Conservation (phyloP, 2,113 vertebrate species). For the Salvelinus fontinalis region DNA sequence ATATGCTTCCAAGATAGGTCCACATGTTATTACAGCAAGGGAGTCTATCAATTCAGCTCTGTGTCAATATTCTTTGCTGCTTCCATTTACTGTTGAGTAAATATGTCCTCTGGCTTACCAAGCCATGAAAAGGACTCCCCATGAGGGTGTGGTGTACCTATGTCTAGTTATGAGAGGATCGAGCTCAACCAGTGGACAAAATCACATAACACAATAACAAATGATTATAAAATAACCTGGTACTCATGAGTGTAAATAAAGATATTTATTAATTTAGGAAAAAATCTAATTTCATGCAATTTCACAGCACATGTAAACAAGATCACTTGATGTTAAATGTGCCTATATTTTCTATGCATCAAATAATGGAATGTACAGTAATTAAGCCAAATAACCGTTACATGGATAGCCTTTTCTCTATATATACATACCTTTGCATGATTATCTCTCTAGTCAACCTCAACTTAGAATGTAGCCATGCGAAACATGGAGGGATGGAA, state of each 20-base stretch:
- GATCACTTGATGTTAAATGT: conserved; percentile 31
- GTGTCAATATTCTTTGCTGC: neutral
- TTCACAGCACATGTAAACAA: conserved; percentile 53
- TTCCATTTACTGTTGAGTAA: no score
- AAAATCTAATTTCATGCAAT: conserved; percentile 39
- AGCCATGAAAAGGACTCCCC: no score
- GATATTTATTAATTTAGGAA: conserved; percentile 46
- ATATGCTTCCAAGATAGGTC: no score
- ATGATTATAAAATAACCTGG: neutral
- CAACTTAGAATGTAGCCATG: neutral
- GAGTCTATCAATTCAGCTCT: neutral
- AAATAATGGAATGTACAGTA: conserved; percentile 32
- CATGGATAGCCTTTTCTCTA: neutral
- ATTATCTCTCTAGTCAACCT: neutral
- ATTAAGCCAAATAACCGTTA: conserved; percentile 11
- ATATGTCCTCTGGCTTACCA: no score
- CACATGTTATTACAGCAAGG: rapidly evolving
- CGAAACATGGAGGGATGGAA: conserved; percentile 15
- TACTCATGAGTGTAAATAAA: conserved; percentile 34
- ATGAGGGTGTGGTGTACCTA: no score
- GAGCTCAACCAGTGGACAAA: no score
- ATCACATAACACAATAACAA: no score
- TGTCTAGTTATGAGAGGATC: neutral
- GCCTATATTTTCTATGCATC: conserved; percentile 13
- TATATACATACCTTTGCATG: neutral